A percentile compares a stretch with the other conserved stretches of the same genome.
phyloP scores from a whole-genome alignment of 1,140 invertebrate genomes.

The Tetramorium alpestre region DNA sequence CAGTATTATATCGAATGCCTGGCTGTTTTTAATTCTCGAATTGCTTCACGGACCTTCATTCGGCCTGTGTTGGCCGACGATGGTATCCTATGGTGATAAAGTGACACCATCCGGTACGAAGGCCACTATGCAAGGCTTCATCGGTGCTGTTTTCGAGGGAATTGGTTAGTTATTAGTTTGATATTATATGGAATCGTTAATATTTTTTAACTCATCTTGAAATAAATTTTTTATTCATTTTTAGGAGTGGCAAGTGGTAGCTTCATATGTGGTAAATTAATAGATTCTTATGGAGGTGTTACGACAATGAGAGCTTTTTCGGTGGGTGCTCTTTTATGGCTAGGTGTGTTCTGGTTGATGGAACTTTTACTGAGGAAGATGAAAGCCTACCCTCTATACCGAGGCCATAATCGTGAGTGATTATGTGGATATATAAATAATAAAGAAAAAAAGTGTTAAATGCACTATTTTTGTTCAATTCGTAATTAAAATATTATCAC shows the following conservation, averaged over 20 bases:
- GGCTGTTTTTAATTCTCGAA: conserved; percentile 94
- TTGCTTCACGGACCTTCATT: conserved; percentile 94
- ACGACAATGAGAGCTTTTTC: conserved; percentile 91
- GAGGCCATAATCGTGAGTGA: conserved; percentile 85
- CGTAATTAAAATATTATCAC: background rate
- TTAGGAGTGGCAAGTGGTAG: conserved; percentile 91
- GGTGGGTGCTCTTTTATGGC: conserved; percentile 88
- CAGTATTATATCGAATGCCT: conserved; percentile 92
- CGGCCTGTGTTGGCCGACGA: conserved; percentile 95
- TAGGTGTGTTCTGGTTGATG: conserved; percentile 87
- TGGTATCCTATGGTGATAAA: conserved; percentile 95
- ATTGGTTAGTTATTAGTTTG: conserved; percentile 86
- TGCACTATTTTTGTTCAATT: background rate
- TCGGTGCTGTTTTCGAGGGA: conserved; percentile 95
- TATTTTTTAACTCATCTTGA: background rate
- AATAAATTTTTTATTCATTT: conserved; percentile 53
- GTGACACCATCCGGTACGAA: conserved; percentile 94
- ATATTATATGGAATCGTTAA: background rate
- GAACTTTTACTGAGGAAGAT: conserved; percentile 85
- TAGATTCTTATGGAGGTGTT: conserved; percentile 87
- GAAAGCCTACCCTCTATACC: conserved; percentile 79
- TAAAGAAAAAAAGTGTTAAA: background rate
- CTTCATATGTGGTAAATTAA: conserved; percentile 90
- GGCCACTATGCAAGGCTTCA: conserved; percentile 93
- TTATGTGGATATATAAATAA: conserved; percentile 64